Percentiles rank a stretch among this genome's conserved stretches.
phyloP scores from a whole-genome alignment of 2,113 vertebrate species.

The Cromileptes altivelis region DNA sequence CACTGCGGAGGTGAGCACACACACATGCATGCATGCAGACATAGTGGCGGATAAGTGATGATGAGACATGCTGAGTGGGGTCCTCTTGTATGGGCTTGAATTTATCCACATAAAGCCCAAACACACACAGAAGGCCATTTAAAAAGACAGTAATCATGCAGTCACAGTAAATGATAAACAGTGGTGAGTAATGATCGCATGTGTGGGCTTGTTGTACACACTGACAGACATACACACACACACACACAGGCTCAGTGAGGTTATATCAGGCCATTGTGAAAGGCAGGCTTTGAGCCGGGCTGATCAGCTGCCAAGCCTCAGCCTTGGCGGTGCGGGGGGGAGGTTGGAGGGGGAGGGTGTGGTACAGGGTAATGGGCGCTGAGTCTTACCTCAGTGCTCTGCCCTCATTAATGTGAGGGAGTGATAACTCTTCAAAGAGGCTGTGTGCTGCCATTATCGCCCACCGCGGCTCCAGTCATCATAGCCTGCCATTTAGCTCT shows the following conservation, averaged over 20 bases:
- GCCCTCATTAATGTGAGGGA: conserved; percentile 76
- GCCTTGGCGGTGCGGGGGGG: conserved; percentile 50
- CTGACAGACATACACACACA: conserved; percentile 24
- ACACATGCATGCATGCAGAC: conserved; percentile 31
- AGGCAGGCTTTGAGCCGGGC: conserved; percentile 64
- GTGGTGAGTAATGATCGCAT: conserved; percentile 62
- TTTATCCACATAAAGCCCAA: conserved; percentile 11
- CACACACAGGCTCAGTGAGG: conserved; percentile 29
- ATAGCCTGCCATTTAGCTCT: conserved; percentile 63
- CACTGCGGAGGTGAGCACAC: conserved; percentile 91
- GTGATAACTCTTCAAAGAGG: conserved; percentile 78
- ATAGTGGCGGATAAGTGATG: conserved; percentile 18
- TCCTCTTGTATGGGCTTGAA: conserved; percentile 57
- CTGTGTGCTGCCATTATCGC: conserved; percentile 62
- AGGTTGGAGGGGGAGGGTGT: conserved; percentile 40
- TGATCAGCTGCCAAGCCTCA: conserved; percentile 75
- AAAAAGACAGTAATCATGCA: conserved; percentile 50
- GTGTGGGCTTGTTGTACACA: conserved; percentile 62
- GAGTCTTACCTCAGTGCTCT: conserved; percentile 72
- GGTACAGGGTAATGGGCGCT: conserved; percentile 61
- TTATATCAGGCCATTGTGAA: conserved; percentile 73
- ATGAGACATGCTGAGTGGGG: conserved; percentile 44
- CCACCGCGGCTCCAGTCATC: conserved; percentile 64
- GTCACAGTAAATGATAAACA: conserved; percentile 51
- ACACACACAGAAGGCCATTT: conserved; percentile 14